Conservation (phyloP, 2,888 invertebrate species). For the Poecilus cupreus region DNA sequence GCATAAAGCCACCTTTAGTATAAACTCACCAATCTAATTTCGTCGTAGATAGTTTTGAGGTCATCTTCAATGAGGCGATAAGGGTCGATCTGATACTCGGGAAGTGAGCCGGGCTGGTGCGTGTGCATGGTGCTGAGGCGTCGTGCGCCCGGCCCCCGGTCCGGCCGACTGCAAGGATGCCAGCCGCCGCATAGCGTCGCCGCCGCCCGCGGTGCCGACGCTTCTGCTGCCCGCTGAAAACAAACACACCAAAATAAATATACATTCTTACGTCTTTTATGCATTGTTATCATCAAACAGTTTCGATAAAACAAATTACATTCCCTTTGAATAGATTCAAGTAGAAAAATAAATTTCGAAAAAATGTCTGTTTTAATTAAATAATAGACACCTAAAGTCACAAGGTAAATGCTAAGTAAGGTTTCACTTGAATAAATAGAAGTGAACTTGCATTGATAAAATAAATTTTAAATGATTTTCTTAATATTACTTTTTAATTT, state of each 20-base stretch:
- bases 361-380: too few species aligned
- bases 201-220: constrained; percentile 41
- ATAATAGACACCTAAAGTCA: too few species aligned
- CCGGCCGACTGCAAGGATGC: constrained; percentile 70
- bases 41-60: constrained; percentile 88
- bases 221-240: neutral
- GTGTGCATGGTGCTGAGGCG: constrained; percentile 83
- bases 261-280: neutral
- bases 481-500: too few species aligned
- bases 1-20: too few species aligned
- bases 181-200: constrained; percentile 67
- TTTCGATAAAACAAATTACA: too few species aligned
- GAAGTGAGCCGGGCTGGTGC: constrained; percentile 86
- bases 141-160: constrained; percentile 69
- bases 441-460: too few species aligned
- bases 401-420: too few species aligned
- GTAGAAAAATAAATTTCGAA: too few species aligned
- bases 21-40: constrained; percentile 88
- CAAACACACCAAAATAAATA: neutral
- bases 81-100: constrained; percentile 89
- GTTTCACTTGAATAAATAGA: too few species aligned
- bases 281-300: neutral
- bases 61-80: constrained; percentile 91
- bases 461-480: too few species aligned
- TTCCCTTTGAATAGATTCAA: too few species aligned